These are phyloP conservation scores for Valencia hispanica DNA, from an alignment of 2,797 vertebrate genomes.

Conservation along the genomic window DNA sequence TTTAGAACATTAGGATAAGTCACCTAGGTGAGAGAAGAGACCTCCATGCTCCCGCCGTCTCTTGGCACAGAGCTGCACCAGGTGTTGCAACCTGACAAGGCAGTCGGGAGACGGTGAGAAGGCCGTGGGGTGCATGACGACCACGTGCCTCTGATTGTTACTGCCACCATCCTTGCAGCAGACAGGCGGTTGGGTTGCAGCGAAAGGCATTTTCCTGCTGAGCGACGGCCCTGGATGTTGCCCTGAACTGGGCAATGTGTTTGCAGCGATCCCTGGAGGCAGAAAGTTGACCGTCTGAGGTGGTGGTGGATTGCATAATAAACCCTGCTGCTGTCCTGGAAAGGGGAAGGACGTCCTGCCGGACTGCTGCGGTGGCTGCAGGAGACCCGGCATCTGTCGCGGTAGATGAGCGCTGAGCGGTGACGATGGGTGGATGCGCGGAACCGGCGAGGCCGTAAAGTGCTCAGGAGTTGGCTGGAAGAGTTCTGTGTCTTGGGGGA, in stretches of 20 bases:
- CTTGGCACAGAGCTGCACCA: constrained; percentile 94
- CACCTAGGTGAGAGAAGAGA: constrained; percentile 97
- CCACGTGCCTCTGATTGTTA: constrained; percentile 81
- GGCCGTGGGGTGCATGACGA: constrained; percentile 90
- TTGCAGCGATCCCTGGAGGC: constrained; percentile 88
- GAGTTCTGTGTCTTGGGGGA: constrained; percentile 84
- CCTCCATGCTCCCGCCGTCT: constrained; percentile 91
- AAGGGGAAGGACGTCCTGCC: constrained; percentile 77
- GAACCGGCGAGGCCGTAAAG: constrained; percentile 90
- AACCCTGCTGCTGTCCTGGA: constrained; percentile 86
- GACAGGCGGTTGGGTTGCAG: constrained; percentile 78
- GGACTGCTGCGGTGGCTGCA: constrained; percentile 82
- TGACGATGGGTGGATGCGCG: constrained; percentile 76
- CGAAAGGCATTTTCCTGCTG: constrained; percentile 85
- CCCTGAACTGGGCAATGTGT: constrained; percentile 86
- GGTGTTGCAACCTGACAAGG: constrained; percentile 93
- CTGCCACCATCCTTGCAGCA: constrained; percentile 75
- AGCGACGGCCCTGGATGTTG: constrained; percentile 85
- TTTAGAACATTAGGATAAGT: constrained; percentile 47
- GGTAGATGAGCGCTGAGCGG: constrained; percentile 82
- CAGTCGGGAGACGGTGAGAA: constrained; percentile 91
- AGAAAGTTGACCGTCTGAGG: constrained; percentile 93
- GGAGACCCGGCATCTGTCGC: constrained; percentile 78
- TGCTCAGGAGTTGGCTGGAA: constrained; percentile 92
- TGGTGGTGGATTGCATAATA: constrained; percentile 97